These are phyloP conservation scores for Tiliacea citrago DNA, from an alignment of 2,888 invertebrate species.

Conservation along the genomic window DNA sequence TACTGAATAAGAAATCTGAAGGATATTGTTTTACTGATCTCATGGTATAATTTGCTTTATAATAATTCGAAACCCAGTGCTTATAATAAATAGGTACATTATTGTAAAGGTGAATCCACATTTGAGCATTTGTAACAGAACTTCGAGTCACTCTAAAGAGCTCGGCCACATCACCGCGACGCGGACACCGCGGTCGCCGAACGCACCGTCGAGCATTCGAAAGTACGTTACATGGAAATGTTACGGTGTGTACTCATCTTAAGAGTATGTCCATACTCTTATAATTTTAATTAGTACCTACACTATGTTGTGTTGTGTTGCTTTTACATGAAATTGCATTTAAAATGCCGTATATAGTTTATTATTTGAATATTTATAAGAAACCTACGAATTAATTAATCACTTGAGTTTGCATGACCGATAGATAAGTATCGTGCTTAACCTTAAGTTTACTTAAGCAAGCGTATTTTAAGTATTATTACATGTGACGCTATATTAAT, in stretches of 20 bases:
- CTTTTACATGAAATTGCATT: slow-evolving; percentile 50
- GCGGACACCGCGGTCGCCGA: neutral
- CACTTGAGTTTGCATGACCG: slow-evolving; percentile 29
- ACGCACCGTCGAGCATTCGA: neutral
- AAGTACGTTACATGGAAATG: neutral
- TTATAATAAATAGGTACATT: slow-evolving; percentile 30
- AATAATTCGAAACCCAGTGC: slow-evolving; percentile 53
- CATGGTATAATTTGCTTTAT: slow-evolving; percentile 52
- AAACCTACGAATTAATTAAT: slow-evolving; percentile 28
- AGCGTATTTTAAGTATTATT: slow-evolving; percentile 41
- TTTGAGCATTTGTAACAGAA: slow-evolving; percentile 18
- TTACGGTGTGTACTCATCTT: slow-evolving; percentile 8
- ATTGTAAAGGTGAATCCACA: slow-evolving; percentile 4
- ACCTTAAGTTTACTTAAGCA: slow-evolving; percentile 41
- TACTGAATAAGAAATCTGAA: slow-evolving; percentile 44
- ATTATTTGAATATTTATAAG: slow-evolving; percentile 36
- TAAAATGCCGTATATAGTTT: slow-evolving; percentile 41
- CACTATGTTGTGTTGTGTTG: slow-evolving; percentile 36
- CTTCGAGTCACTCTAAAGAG: neutral
- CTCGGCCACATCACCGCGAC: neutral
- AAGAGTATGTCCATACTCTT: slow-evolving; percentile 21
- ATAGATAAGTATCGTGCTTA: slow-evolving; percentile 27
- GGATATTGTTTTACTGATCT: slow-evolving; percentile 57
- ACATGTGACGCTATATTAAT: slow-evolving; percentile 44
- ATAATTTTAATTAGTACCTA: slow-evolving; percentile 23